These are phyloP conservation scores for Actinia equina DNA, from an alignment of 64 coral and sea anemone species.

Conservation along the genomic window DNA sequence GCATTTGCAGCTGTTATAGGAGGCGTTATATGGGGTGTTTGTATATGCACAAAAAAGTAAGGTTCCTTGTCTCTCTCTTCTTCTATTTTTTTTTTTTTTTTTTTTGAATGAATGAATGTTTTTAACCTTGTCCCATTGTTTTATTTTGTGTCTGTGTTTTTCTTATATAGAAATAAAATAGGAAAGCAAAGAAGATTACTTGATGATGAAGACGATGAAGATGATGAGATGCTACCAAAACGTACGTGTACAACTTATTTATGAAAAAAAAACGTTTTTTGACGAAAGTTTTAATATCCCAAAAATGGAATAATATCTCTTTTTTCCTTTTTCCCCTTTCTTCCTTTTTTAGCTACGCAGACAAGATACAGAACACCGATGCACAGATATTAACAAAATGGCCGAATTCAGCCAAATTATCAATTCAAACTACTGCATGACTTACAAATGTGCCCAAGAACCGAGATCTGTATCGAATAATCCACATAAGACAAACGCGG, in stretches of 20 bases:
- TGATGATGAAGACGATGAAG: constrained; percentile 87
- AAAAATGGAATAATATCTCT: background rate
- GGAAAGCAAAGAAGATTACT: constrained; percentile 86
- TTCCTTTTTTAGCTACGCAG: constrained; percentile 52
- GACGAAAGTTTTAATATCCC: no score
- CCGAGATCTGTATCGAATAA: background rate
- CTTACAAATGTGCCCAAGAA: no score
- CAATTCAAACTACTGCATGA: background rate
- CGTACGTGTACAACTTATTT: constrained; percentile 43
- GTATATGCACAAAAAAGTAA: constrained; percentile 89
- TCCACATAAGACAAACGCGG: background rate
- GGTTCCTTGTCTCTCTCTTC: background rate
- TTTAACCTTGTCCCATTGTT: background rate
- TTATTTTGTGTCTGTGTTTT: background rate
- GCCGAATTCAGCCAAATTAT: background rate
- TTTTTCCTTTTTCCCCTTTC: background rate
- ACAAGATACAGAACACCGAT: constrained; percentile 90
- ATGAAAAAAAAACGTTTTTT: no score
- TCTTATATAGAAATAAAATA: constrained; percentile 63
- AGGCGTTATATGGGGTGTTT: constrained; percentile 89
- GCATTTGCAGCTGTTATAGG: constrained; percentile 84
- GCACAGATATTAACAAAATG: constrained; percentile 60
- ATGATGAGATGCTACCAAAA: constrained; percentile 98
- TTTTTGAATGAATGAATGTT: background rate
- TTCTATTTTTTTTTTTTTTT: background rate